phyloP scores from a whole-genome alignment of 1,140 invertebrate genomes.

The Metaphire vulgaris region DNA sequence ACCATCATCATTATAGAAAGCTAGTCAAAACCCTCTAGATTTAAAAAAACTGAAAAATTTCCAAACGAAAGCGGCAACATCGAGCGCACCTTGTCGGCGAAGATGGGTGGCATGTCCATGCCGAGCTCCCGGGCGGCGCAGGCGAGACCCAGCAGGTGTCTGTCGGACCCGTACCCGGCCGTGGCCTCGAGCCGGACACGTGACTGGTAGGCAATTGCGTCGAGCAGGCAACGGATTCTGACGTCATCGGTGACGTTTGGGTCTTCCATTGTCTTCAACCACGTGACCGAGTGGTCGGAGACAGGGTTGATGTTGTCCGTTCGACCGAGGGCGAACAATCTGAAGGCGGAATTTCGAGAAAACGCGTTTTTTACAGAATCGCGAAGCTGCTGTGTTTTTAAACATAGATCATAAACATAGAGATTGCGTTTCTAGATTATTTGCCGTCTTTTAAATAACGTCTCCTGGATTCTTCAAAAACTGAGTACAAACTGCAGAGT shows the following conservation, averaged over 20 bases:
- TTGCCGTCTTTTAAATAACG: too few species aligned
- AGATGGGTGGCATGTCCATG: not conserved
- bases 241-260: not conserved
- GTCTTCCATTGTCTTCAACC: constrained; percentile 13
- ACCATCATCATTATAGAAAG: too few species aligned
- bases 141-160: constrained; percentile 16
- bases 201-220: not conserved
- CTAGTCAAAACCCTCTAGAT: too few species aligned
- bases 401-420: too few species aligned
- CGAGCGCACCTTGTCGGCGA: constrained; percentile 15
- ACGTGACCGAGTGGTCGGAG: constrained; percentile 1
- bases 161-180: constrained; percentile 11
- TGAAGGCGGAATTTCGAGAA: not conserved
- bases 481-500: too few species aligned
- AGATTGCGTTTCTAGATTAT: too few species aligned
- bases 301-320: constrained; percentile 26
- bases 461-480: too few species aligned
- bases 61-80: not conserved
- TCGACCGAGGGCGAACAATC: constrained; percentile 16
- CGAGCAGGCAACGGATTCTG: not conserved
- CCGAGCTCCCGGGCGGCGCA: constrained; percentile 12
- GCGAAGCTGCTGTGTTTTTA: too few species aligned
- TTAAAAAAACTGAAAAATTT: too few species aligned
- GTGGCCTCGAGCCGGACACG: constrained; percentile 4
- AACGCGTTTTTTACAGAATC: too few species aligned